Conservation (phyloP, 2,888 invertebrate species). For the Platycnemis pennipes region DNA sequence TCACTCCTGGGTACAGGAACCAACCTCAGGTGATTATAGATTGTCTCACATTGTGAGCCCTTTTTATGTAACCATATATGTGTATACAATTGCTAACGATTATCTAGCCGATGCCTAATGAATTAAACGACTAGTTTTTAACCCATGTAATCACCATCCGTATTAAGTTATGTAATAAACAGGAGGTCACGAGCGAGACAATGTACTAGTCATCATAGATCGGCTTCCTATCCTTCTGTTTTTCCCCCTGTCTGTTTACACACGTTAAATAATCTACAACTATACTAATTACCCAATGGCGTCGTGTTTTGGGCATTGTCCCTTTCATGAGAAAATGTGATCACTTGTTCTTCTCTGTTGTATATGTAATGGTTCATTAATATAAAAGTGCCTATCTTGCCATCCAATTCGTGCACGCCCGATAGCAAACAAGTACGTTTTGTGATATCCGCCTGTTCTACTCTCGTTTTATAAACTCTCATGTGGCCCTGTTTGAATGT, state of each 20-base stretch:
- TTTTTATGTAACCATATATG: background rate
- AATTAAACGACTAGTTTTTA: no score
- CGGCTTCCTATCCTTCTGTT: background rate
- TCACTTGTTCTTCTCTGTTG: no score
- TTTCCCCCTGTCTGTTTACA: background rate
- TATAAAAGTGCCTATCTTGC: no score
- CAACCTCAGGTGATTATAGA: constrained; percentile 75
- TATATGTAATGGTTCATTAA: no score
- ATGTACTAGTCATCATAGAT: background rate
- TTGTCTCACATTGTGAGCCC: background rate
- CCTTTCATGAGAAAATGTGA: background rate
- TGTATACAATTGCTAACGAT: background rate
- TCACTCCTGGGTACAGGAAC: constrained; percentile 74
- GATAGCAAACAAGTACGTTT: no score
- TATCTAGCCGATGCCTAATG: no score
- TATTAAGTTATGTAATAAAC: background rate
- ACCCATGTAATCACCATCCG: background rate
- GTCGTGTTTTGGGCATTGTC: background rate
- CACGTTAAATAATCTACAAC: background rate
- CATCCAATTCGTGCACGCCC: no score
- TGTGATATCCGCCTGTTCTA: no score
- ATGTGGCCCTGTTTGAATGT: no score
- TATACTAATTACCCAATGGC: background rate
- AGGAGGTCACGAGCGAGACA: background rate
- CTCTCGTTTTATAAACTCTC: no score